Percentiles rank a stretch among this genome's conserved stretches.
These are phyloP conservation scores for Doryteuthis pealeii DNA, from an alignment of 1,140 invertebrate genomes.

Conservation along the genomic window DNA sequence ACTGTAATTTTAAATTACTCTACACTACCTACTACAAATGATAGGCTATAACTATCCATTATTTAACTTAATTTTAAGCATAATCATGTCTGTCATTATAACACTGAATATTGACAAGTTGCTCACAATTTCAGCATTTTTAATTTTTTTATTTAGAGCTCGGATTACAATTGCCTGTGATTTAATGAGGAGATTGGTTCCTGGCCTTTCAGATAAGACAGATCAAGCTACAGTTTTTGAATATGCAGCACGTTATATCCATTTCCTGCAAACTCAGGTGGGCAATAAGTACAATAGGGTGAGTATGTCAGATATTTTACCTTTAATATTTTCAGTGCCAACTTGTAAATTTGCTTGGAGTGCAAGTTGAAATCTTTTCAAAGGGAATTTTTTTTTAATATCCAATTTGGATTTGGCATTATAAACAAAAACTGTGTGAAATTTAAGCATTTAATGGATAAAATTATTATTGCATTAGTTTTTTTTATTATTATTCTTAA, in stretches of 20 bases:
- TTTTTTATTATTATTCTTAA: too few species aligned
- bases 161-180: constrained; percentile 60
- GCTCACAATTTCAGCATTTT: too few species aligned
- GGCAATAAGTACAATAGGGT: constrained; percentile 54
- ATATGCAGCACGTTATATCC: constrained; percentile 58
- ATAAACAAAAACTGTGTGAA: too few species aligned
- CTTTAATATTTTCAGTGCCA: constrained; percentile 6
- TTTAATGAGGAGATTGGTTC: constrained; percentile 54
- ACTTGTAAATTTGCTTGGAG: neutral
- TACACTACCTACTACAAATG: too few species aligned
- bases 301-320: neutral
- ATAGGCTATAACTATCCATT: too few species aligned
- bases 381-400: neutral
- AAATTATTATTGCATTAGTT: too few species aligned
- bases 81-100: too few species aligned
- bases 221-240: constrained; percentile 62
- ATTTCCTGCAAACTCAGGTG: constrained; percentile 49
- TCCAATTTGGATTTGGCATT: too few species aligned
- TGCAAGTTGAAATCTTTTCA: neutral
- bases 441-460: too few species aligned
- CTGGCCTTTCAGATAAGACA: constrained; percentile 60
- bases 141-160: constrained; percentile 34
- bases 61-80: too few species aligned
- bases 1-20: too few species aligned
- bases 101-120: too few species aligned